phyloP scores from a whole-genome alignment of 1,140 invertebrate species.

The Lucilia sericata region DNA sequence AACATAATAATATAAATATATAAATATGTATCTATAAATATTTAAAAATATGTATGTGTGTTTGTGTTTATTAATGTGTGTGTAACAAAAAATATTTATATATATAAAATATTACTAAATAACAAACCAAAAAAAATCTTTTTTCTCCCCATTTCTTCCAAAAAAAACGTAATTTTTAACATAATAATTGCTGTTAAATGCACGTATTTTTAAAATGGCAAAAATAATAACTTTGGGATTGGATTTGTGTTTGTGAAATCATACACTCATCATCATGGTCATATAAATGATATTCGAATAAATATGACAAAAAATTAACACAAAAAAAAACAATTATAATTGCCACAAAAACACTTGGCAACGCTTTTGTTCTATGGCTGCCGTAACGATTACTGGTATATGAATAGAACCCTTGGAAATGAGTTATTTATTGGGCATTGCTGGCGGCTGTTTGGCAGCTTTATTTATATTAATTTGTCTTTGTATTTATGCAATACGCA shows the following conservation, averaged over 20 bases:
- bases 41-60: background rate
- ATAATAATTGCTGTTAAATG: too few relatives aligned
- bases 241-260: background rate
- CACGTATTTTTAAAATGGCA: background rate
- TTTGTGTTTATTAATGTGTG: background rate
- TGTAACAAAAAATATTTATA: background rate
- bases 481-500: conserved; percentile 73
- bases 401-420: conserved; percentile 74
- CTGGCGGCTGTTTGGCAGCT: conserved; percentile 72
- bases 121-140: background rate
- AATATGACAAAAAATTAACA: background rate
- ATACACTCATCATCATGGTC: too few relatives aligned
- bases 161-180: background rate
- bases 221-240: background rate
- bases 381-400: background rate
- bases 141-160: background rate
- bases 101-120: background rate
- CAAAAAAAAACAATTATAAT: background rate
- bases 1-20: background rate
- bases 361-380: background rate
- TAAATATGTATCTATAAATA: background rate
- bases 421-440: conserved; percentile 74
- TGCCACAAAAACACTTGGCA: background rate
- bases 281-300: too few relatives aligned
- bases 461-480: conserved; percentile 72